A percentile compares a stretch with the other conserved stretches of the same genome.
Evolutionary conservation across 2,113 vertebrate species (phyloP).

Genomic region (Stomatorhinus ivindoensis): DNA sequence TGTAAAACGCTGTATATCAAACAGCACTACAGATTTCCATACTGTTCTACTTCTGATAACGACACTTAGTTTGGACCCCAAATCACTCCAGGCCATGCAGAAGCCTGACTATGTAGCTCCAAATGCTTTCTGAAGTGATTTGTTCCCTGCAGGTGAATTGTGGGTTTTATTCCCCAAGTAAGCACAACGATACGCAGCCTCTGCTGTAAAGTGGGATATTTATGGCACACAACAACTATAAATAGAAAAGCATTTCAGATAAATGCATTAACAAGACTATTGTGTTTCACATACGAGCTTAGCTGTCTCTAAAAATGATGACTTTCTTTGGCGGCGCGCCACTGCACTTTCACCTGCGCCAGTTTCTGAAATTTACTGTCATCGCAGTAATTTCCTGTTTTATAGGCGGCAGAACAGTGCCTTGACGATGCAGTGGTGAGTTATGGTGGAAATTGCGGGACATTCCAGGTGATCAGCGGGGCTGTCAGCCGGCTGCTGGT

Average conservation of each 20-base stretch:
- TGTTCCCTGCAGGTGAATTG: not conserved
- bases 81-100: not conserved
- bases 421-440: not conserved
- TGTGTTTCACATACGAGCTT: not conserved
- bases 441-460: not conserved
- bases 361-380: not conserved
- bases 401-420: not conserved
- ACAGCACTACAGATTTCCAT: not conserved
- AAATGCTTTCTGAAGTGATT: not conserved
- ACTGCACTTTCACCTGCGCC: not conserved
- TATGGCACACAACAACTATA: not conserved
- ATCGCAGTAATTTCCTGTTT: not conserved
- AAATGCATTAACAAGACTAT: conserved; percentile 3
- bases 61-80: not conserved
- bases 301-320: conserved; percentile 7
- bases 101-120: not conserved
- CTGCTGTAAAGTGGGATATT: conserved; percentile 5
- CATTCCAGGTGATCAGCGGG: not conserved
- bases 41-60: not conserved
- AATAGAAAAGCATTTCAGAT: conserved; percentile 2
- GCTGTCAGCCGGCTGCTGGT: not conserved
- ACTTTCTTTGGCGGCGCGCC: not conserved
- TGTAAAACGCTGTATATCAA: not conserved
- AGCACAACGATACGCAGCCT: not conserved
- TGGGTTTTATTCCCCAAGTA: not conserved